Evolutionary conservation across 1,140 invertebrate genomes (phyloP), one percentile per base, ranked within the genome.

Genomic region (Hyposmocoma kahamanoa): DNA sequence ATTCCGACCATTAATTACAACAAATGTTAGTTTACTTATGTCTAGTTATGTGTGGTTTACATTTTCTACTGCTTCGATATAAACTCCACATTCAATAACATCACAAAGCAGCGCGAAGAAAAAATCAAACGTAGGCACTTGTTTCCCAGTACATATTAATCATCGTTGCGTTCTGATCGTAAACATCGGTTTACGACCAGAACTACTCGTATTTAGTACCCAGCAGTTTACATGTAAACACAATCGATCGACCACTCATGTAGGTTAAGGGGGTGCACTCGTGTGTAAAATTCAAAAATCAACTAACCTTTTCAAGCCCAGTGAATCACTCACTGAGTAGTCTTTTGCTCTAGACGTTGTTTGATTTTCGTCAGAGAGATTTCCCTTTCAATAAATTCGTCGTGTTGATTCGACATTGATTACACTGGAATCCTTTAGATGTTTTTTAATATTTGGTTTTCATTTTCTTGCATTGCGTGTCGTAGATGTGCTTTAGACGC

Each of bases 261-360:
- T 65, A n/a, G n/a, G 67, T 79, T 76, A 67, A 70, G 63, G 55
- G n/a, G 42, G 58, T 28, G 66, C 64, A 71, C 61, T 70, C 62
- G 64, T 67, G 69, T 65, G 68, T 75, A 70, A 77, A 79, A 80
- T 81, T 80, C 76, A 80, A 82, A 82, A 84, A 84, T 84, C 78
- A 84, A 84, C 74, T 82, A 80, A 79, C 75, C 79, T 84, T 82
- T 84, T 84, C 80, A 73, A 70, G 56, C 52, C 65, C 78, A 79
- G 61, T 80, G 80, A 81, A 68, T 73, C 67, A 67, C 63, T 72
- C 70, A 65, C 69, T 69, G 70, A 60, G 61, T 67, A 76, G 67
- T 68, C 65, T 76, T 73, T 67, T 61, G 55, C 66, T 57, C 51
- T 53, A 61, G 58, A 70, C 72, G 65, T n/a, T 73, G 72, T 79